phyloP scores from a whole-genome alignment of 1,140 invertebrate species.

The Scaptomyza graminum region DNA sequence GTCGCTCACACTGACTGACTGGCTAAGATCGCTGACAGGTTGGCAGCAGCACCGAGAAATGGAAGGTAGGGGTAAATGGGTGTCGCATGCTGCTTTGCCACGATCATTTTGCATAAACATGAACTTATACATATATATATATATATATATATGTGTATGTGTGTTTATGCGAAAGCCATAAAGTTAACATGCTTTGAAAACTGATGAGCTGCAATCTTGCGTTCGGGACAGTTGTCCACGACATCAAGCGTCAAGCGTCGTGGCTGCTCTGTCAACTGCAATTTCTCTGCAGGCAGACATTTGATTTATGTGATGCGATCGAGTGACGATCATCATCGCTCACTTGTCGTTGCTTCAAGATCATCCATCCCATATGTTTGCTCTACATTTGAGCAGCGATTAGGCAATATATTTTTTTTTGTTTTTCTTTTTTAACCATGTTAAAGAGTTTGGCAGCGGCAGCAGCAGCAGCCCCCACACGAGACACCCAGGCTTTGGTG shows the following conservation, averaged over 20 bases:
- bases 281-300: constrained; percentile 64
- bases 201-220: constrained; percentile 41
- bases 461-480: constrained; percentile 58
- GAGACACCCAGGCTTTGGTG: constrained; percentile 62
- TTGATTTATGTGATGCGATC: constrained; percentile 74
- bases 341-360: constrained; percentile 56
- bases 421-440: constrained; percentile 4
- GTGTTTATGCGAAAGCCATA: constrained; percentile 50
- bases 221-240: constrained; percentile 68
- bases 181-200: constrained; percentile 16
- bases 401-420: constrained; percentile 69
- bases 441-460: constrained; percentile 31
- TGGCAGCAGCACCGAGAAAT: constrained; percentile 22
- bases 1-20: constrained; percentile 56
- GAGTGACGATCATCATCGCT: constrained; percentile 59
- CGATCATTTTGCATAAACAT: constrained; percentile 72
- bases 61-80: constrained; percentile 33
- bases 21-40: constrained; percentile 68
- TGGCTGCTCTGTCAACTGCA: constrained; percentile 67
- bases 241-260: constrained; percentile 24
- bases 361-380: constrained; percentile 26
- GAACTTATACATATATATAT: background rate
- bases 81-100: constrained; percentile 67
- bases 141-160: too few relatives aligned
- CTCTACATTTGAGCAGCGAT: constrained; percentile 64